These are phyloP conservation scores for Busseola fusca DNA, from an alignment of 2,888 invertebrate species.

Conservation along the genomic window DNA sequence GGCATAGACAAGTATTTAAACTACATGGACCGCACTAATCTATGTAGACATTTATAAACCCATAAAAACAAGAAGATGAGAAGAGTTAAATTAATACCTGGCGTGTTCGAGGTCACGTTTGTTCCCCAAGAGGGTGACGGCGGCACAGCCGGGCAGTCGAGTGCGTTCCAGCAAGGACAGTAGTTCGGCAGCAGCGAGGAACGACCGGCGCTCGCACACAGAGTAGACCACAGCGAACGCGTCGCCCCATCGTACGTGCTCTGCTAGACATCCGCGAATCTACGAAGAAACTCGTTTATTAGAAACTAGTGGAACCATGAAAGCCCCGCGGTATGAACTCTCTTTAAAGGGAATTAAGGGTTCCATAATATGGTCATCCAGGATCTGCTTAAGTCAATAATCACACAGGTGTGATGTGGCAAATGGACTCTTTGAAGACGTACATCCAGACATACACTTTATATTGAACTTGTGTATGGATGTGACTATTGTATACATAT, in stretches of 20 bases:
- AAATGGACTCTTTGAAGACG: background rate
- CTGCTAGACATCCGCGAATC: slow-evolving; percentile 92
- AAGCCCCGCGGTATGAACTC: background rate
- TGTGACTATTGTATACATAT: background rate
- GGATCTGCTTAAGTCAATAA: background rate
- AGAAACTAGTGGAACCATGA: background rate
- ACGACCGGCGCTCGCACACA: slow-evolving; percentile 88
- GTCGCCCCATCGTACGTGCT: slow-evolving; percentile 94
- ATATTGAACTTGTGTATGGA: background rate
- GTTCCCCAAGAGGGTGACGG: slow-evolving; percentile 93
- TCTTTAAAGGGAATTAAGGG: background rate
- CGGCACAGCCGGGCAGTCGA: slow-evolving; percentile 93
- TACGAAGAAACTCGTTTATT: slow-evolving; percentile 69
- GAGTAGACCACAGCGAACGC: slow-evolving; percentile 95
- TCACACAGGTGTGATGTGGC: background rate
- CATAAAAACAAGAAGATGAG: background rate
- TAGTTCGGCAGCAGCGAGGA: slow-evolving; percentile 91
- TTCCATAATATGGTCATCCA: background rate
- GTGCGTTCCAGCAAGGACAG: slow-evolving; percentile 92
- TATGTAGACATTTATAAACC: background rate
- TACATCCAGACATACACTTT: too few relatives aligned
- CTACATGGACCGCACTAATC: background rate
- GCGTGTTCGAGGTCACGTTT: slow-evolving; percentile 95
- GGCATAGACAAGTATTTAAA: background rate
- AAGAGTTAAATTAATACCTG: slow-evolving; percentile 86